Percentiles rank a stretch among this genome's conserved stretches.
phyloP scores from a whole-genome alignment of 1,140 invertebrate species.

The Wiebesia pumilae region DNA sequence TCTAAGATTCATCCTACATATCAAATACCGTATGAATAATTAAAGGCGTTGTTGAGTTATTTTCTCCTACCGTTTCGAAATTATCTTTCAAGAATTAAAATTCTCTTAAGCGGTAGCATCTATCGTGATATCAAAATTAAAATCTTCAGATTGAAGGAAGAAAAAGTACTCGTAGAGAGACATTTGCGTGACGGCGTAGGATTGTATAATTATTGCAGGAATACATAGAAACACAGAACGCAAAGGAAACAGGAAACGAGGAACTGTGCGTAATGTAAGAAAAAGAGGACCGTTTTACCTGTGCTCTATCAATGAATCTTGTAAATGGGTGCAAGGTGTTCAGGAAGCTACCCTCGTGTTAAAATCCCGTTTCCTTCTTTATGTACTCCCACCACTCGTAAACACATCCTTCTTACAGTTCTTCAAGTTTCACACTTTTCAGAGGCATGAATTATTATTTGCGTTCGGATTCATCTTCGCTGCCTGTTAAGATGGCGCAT shows the following conservation, averaged over 20 bases:
- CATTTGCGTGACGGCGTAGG: neutral
- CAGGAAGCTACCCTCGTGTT: neutral
- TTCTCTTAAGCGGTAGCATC: no score
- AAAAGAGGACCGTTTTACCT: constrained; percentile 2
- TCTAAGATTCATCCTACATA: no score
- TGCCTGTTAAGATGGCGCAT: neutral
- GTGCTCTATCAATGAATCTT: neutral
- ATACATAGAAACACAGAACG: neutral
- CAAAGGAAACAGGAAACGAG: neutral
- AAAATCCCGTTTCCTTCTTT: constrained; percentile 33
- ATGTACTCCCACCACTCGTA: neutral
- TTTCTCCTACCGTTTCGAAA: neutral
- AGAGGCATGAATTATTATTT: neutral
- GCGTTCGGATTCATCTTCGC: neutral
- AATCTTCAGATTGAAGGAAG: no score
- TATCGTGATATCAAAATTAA: no score
- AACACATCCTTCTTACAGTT: constrained; percentile 12
- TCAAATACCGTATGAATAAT: no score
- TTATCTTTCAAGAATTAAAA: neutral
- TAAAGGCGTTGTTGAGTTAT: neutral
- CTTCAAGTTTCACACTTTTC: constrained; percentile 10
- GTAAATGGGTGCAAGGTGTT: constrained; percentile 16
- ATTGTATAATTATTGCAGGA: neutral
- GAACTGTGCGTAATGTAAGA: neutral
- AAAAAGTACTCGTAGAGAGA: neutral